phyloP scores from a whole-genome alignment of 64 coral and sea anemone genomes.

The Catalaphyllia jardinei region DNA sequence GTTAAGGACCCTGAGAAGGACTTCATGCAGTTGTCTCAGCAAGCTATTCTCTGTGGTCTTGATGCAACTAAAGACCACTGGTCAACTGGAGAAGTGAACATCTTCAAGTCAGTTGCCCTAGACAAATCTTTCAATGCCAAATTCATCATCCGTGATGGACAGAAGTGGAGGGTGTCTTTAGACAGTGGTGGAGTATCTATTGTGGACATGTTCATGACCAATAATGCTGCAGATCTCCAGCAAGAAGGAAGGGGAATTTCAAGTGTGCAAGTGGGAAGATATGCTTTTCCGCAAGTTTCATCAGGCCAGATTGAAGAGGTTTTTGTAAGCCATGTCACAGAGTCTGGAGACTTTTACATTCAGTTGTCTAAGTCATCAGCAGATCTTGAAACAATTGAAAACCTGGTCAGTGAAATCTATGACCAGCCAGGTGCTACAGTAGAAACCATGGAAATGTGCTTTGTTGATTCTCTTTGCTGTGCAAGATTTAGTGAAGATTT shows the following conservation, averaged over 20 bases:
- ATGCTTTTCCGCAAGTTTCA: not conserved
- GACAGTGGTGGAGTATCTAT: conserved; percentile 52
- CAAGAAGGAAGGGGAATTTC: not conserved
- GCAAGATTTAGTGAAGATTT: conserved; percentile 74
- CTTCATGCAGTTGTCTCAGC: conserved; percentile 42
- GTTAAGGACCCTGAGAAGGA: conserved; percentile 41
- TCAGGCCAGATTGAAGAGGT: conserved; percentile 57
- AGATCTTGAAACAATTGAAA: conserved; percentile 41
- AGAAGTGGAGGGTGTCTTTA: conserved; percentile 66
- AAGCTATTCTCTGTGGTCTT: conserved; percentile 46
- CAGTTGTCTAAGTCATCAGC: conserved; percentile 54
- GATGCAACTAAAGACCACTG: conserved; percentile 26
- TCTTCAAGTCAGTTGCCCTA: conserved; percentile 47
- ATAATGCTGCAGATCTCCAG: not conserved
- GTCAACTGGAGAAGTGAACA: conserved; percentile 29
- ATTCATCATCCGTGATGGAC: conserved; percentile 24
- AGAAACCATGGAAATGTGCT: conserved; percentile 45
- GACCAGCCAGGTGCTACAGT: conserved; percentile 27
- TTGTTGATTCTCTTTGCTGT: conserved; percentile 79
- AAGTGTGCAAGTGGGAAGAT: not conserved
- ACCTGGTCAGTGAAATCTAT: conserved; percentile 56
- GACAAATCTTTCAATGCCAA: conserved; percentile 48
- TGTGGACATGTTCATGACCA: conserved; percentile 35
- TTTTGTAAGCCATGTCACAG: conserved; percentile 63
- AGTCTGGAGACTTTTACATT: conserved; percentile 52